Evolutionary conservation across 2,888 invertebrate genomes (phyloP), one percentile per base, ranked within the genome.

Genomic region (Sarcophaga variegata): DNA sequence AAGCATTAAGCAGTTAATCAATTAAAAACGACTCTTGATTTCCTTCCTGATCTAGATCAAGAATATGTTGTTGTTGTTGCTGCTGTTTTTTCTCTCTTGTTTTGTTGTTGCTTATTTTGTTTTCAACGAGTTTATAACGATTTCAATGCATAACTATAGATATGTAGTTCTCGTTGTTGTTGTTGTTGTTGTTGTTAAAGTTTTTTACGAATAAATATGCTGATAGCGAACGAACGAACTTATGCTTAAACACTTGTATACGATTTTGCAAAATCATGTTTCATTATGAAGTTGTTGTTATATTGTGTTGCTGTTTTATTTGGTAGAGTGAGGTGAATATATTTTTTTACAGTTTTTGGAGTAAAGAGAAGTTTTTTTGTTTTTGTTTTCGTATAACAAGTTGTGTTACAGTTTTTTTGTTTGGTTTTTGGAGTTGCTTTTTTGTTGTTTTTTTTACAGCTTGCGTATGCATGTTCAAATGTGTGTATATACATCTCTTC

Each of bases 1-100:
- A 64, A 81, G 81, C 87, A 86, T 84, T 67, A 89, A 90, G 90
- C 91, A 92, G 91, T 91, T 92, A 92, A 92, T 92, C 92, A 92
- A 92, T 92, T 92, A 91, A 91, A 54, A 92, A 92, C 91, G 92
- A 92, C 91, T 92, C 91, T 92, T 92, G 91, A 92, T 92, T 92
- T 92, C 91, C 92, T 92, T 92, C 92, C 92, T 91, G 92, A 92
- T 92, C 91, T 91, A 91, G 90, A 92, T 92, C 90, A 90, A 90
- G 91, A 91, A 90, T 89, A 27, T 75, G 60, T 60, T 88, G 64
- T 60, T 77, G 17, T 10, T 62, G n/a, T 6, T 45, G 14, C 27
- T 27, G 27, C 37, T 37, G 54, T 3, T 54, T 20, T 27, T 62
- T 59, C 20, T 20, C 37, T 37, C 25, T 72, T 17, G 49, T 25